Evolutionary conservation across 2,888 invertebrate species (phyloP).

Genomic region (Balanococcus diminutus): DNA sequence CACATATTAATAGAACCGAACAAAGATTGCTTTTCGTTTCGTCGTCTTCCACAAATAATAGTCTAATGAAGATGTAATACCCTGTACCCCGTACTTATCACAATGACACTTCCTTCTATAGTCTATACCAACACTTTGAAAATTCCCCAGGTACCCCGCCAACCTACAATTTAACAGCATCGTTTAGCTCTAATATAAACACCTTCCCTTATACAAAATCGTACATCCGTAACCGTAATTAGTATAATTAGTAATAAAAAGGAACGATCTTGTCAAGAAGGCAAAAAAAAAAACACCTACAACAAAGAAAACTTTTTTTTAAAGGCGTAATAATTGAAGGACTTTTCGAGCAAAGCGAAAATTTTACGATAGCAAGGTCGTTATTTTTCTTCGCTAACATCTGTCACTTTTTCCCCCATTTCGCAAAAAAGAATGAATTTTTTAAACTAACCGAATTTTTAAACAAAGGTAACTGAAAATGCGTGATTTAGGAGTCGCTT

Average conservation of each 20-base stretch:
- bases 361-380: slow-evolving; percentile 8
- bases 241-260: neutral
- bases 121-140: too few relatives aligned
- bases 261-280: neutral
- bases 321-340: slow-evolving; percentile 13
- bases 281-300: neutral
- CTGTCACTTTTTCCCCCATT: slow-evolving; percentile 27
- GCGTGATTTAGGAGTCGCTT: slow-evolving; percentile 26
- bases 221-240: neutral
- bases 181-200: neutral
- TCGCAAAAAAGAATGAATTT: slow-evolving; percentile 37
- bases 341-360: slow-evolving; percentile 23
- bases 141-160: too few relatives aligned
- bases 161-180: neutral
- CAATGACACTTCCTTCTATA: too few relatives aligned
- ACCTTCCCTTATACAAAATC: neutral
- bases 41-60: neutral
- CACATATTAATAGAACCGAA: neutral
- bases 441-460: slow-evolving; percentile 39
- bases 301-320: slow-evolving; percentile 6
- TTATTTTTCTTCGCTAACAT: slow-evolving; percentile 33
- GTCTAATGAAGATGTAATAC: neutral
- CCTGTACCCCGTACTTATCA: neutral
- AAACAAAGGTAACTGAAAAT: slow-evolving; percentile 25
- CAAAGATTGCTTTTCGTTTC: neutral